Conservation (phyloP, 2,888 invertebrate species). For the Dasypogon diadema region DNA sequence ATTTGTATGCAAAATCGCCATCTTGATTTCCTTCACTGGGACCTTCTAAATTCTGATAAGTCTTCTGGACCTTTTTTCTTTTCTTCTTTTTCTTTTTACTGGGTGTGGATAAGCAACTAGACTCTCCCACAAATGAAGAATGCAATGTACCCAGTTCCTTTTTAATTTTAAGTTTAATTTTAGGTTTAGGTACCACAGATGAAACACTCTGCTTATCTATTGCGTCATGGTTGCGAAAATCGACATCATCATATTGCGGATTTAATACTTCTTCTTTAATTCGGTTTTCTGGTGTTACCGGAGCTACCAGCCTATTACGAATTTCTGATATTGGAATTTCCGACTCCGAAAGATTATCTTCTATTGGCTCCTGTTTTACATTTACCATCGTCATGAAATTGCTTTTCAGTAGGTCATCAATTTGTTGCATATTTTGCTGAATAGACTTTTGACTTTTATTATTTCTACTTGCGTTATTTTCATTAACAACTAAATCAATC, state of each 20-base stretch:
- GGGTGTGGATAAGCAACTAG: conserved; percentile 59
- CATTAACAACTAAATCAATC: neutral
- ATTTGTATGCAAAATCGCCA: too few species aligned
- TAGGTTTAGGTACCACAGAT: conserved; percentile 53
- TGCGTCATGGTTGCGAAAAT: neutral
- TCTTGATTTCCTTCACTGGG: neutral
- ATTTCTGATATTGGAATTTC: conserved; percentile 6
- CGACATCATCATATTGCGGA: neutral
- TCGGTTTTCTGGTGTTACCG: neutral
- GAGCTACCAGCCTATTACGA: neutral
- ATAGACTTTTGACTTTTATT: neutral
- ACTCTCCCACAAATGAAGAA: conserved; percentile 64
- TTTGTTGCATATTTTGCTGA: conserved; percentile 60
- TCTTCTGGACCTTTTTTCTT: conserved; percentile 58
- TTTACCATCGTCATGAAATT: conserved; percentile 65
- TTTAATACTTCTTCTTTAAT: neutral
- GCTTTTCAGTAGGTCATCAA: conserved; percentile 64
- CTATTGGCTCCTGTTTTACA: conserved; percentile 66
- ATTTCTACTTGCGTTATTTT: neutral
- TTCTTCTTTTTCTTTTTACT: conserved; percentile 63
- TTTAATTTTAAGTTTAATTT: conserved; percentile 66
- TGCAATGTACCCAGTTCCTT: conserved; percentile 67
- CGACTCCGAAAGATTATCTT: conserved; percentile 55
- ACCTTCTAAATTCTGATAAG: neutral
- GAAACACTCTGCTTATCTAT: too few species aligned